Evolutionary conservation across 2,113 vertebrate species (phyloP).

Genomic region (Vulpes ferrilata): DNA sequence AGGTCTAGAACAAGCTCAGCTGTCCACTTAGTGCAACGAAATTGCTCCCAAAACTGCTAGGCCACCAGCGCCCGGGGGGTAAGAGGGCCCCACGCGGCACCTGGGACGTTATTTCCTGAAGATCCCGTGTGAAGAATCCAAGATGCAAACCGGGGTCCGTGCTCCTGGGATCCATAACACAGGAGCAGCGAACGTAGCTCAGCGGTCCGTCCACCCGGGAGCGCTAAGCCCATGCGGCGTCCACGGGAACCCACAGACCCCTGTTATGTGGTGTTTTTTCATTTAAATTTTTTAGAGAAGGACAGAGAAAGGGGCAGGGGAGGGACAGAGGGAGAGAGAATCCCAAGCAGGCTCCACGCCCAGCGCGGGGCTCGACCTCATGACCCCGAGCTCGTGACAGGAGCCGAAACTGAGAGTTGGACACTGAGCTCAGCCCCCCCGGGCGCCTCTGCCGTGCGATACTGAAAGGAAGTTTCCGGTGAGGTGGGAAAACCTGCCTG

Average conservation of each 20-base stretch:
- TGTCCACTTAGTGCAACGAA: neutral
- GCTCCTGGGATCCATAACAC: neutral
- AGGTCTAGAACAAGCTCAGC: neutral
- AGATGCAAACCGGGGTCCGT: too few species aligned
- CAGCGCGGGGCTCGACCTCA: neutral
- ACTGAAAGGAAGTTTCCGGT: too few species aligned
- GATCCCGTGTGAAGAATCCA: neutral
- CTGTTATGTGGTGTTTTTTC: neutral
- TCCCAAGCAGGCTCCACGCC: neutral
- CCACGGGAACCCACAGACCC: neutral
- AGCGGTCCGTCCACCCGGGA: too few species aligned
- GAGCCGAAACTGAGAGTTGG: neutral
- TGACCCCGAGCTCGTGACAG: neutral
- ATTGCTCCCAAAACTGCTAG: neutral
- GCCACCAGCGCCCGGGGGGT: fast-evolving
- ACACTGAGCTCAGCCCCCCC: neutral
- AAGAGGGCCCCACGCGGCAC: neutral
- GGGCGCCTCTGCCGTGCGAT: neutral
- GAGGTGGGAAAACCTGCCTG: neutral
- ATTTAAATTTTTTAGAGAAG: neutral
- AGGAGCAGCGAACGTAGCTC: neutral
- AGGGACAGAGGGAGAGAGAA: neutral
- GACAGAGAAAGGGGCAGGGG: neutral
- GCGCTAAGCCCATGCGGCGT: fast-evolving
- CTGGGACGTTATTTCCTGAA: neutral